These are phyloP conservation scores for Muntiacus muntjak DNA, from an alignment of 2,113 vertebrate species.

Conservation along the genomic window DNA sequence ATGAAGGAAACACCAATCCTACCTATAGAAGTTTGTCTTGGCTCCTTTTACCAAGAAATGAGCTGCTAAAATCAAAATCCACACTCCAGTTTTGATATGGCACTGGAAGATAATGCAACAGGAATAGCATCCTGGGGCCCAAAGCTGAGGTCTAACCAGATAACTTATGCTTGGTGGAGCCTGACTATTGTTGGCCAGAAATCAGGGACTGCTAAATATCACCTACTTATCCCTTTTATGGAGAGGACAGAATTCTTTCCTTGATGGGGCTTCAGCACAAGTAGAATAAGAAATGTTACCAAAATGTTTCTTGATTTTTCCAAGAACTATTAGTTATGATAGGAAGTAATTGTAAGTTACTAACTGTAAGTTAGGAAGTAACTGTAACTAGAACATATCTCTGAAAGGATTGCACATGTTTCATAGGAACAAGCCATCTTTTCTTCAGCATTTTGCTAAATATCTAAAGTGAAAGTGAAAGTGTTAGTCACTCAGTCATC, in stretches of 20 bases:
- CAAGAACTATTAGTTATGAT: neutral
- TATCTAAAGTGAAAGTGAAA: neutral
- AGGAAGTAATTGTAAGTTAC: neutral
- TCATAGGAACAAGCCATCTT: neutral
- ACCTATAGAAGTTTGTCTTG: neutral
- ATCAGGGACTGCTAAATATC: neutral
- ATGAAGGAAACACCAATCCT: neutral
- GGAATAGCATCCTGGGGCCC: neutral
- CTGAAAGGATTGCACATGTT: neutral
- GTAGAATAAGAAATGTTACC: neutral
- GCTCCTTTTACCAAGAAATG: neutral
- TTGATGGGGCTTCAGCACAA: neutral
- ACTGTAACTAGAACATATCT: neutral
- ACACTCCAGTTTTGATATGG: neutral
- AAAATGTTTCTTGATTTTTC: neutral
- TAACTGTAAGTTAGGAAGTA: neutral
- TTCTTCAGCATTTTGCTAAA: neutral
- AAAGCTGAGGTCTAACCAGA: neutral
- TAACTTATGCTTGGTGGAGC: neutral
- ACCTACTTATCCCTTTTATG: neutral
- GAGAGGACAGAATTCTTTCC: neutral
- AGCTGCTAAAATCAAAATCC: neutral
- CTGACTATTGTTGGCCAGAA: neutral
- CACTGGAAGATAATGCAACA: neutral
- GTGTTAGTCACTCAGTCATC: fast-evolving